These are phyloP conservation scores for Lithophane ornitopus DNA, from an alignment of 2,888 invertebrate species.

Conservation along the genomic window DNA sequence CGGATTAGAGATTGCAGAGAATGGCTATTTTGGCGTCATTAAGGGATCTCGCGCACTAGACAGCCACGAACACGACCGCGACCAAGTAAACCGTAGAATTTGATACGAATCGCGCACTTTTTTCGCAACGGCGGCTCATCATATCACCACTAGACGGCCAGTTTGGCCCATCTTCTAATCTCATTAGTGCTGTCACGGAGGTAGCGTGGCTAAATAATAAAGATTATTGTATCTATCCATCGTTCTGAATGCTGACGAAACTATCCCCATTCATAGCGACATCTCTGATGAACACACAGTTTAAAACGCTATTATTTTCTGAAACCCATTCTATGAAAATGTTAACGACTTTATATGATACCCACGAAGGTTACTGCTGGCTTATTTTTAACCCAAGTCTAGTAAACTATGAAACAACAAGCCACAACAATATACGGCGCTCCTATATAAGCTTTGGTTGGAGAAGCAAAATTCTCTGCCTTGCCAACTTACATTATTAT, in stretches of 20 bases:
- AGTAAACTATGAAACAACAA: constrained; percentile 56
- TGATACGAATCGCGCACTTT: too few species aligned
- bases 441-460: constrained; percentile 60
- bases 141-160: too few species aligned
- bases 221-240: not conserved
- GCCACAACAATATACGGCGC: constrained; percentile 49
- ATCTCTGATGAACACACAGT: not conserved
- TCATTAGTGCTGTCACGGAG: not conserved
- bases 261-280: not conserved
- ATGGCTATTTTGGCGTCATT: constrained; percentile 22
- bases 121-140: too few species aligned
- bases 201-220: not conserved
- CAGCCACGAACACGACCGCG: too few species aligned
- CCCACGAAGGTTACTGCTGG: constrained; percentile 49
- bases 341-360: constrained; percentile 32
- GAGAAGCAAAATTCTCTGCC: constrained; percentile 52
- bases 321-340: not conserved
- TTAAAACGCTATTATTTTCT: not conserved
- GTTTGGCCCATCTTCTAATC: not conserved
- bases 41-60: too few species aligned
- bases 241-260: not conserved
- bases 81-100: too few species aligned
- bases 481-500: constrained; percentile 68
- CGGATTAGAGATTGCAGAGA: not conserved
- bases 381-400: constrained; percentile 68